Evolutionary conservation across 1,140 invertebrate genomes (phyloP).

Genomic region (Acromyrmex heyeri): DNA sequence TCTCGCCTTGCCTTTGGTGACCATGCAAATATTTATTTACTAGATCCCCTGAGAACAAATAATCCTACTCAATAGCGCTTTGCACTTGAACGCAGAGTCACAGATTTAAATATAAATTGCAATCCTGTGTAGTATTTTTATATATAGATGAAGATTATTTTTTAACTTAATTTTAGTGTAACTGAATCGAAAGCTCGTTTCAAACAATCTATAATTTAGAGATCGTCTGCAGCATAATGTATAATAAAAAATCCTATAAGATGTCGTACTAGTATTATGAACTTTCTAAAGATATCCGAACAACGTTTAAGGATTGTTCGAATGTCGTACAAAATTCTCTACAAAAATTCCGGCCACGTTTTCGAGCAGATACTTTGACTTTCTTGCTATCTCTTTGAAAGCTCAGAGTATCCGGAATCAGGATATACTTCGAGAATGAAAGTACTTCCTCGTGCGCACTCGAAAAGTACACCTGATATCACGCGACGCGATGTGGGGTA

Average conservation of each 20-base stretch:
- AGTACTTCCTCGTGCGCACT: conserved; percentile 60
- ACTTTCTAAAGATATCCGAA: not conserved
- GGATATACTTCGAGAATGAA: conserved; percentile 56
- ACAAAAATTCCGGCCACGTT: conserved; percentile 46
- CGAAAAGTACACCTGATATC: conserved; percentile 61
- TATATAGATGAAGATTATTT: not conserved
- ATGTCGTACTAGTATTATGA: not conserved
- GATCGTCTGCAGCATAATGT: not conserved
- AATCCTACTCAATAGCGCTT: conserved; percentile 1
- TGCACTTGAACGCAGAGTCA: not conserved
- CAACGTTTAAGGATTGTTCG: conserved; percentile 50
- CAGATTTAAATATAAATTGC: not conserved
- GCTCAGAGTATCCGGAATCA: conserved; percentile 45
- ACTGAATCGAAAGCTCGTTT: not conserved
- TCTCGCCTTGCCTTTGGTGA: conserved; percentile 32
- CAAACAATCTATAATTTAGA: not conserved
- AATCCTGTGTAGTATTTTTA: not conserved
- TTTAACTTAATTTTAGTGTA: not conserved
- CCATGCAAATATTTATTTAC: conserved; percentile 75
- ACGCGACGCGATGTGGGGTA: conserved; percentile 58
- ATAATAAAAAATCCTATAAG: not conserved
- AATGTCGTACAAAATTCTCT: not conserved
- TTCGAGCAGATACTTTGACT: conserved; percentile 56
- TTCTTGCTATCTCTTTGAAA: conserved; percentile 59
- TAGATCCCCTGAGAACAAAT: conserved; percentile 33